These are phyloP conservation scores for Villa cingulata DNA, from an alignment of 2,888 invertebrate species.

Conservation along the genomic window DNA sequence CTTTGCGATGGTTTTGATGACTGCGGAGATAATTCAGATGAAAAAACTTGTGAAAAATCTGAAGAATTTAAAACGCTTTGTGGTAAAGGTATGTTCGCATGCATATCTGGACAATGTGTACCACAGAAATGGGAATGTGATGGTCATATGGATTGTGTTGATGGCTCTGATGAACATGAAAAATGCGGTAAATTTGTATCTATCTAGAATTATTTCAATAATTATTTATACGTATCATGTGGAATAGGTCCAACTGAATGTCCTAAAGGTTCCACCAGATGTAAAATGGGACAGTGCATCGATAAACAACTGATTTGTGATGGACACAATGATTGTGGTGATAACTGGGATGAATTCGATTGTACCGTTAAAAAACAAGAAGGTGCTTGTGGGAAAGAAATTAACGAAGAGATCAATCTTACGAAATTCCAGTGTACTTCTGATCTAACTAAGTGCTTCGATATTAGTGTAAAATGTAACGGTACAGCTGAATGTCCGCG, in stretches of 20 bases:
- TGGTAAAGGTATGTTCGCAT: slow-evolving; percentile 42
- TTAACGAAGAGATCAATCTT: slow-evolving; percentile 14
- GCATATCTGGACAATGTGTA: slow-evolving; percentile 56
- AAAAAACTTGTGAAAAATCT: slow-evolving; percentile 32
- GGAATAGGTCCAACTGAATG: slow-evolving; percentile 21
- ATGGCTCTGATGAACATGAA: slow-evolving; percentile 58
- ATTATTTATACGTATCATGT: background rate
- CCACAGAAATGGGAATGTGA: slow-evolving; percentile 56
- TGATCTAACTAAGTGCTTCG: slow-evolving; percentile 24
- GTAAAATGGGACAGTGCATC: slow-evolving; percentile 44
- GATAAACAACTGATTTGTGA: slow-evolving; percentile 43
- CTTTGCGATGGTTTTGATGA: slow-evolving; percentile 42
- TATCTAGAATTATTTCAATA: background rate
- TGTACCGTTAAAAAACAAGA: slow-evolving; percentile 26
- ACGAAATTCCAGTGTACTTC: slow-evolving; percentile 29
- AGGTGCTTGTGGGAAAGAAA: slow-evolving; percentile 32
- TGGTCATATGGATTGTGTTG: slow-evolving; percentile 56
- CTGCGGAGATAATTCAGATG: slow-evolving; percentile 46
- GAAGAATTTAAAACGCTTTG: slow-evolving; percentile 25
- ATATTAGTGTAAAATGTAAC: slow-evolving; percentile 42
- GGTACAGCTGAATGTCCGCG: slow-evolving; percentile 53
- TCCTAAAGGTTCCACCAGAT: slow-evolving; percentile 27
- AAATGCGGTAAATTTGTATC: slow-evolving; percentile 32
- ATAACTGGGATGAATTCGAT: slow-evolving; percentile 41
- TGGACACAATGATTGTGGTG: slow-evolving; percentile 43